Evolutionary conservation across 2,888 invertebrate species (phyloP).

Genomic region (Lucinisca nassula): DNA sequence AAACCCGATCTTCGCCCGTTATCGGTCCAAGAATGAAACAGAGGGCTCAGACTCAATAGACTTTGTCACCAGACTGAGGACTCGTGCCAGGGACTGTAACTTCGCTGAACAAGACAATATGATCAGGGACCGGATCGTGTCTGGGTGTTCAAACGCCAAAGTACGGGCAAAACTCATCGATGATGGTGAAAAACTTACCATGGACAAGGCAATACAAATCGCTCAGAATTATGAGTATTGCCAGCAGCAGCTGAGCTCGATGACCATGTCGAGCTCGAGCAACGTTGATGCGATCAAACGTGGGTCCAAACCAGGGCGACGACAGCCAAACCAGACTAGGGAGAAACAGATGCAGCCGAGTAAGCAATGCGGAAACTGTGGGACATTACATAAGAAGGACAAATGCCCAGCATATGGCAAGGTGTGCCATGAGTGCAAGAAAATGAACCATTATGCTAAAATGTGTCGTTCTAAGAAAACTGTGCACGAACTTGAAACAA

Average conservation of each 20-base stretch:
- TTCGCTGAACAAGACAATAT: too few species aligned
- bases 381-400: too few species aligned
- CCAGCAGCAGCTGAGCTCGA: neutral
- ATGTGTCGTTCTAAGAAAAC: neutral
- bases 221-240: neutral
- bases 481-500: neutral
- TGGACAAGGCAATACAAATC: neutral
- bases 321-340: too few species aligned
- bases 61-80: too few species aligned
- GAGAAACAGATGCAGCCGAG: neutral
- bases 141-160: neutral
- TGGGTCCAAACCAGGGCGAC: neutral
- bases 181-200: neutral
- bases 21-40: too few species aligned
- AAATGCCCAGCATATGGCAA: neutral
- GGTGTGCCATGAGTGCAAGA: neutral
- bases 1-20: too few species aligned
- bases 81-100: too few species aligned
- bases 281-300: neutral
- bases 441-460: neutral
- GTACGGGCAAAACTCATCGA: neutral
- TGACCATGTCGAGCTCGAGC: neutral
- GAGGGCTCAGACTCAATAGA: too few species aligned
- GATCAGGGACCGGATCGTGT: neutral
- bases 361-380: neutral